Evolutionary conservation across 1,140 invertebrate genomes (phyloP), one percentile per base, ranked within the genome.

Genomic region (Phenacoccus solenopsis): DNA sequence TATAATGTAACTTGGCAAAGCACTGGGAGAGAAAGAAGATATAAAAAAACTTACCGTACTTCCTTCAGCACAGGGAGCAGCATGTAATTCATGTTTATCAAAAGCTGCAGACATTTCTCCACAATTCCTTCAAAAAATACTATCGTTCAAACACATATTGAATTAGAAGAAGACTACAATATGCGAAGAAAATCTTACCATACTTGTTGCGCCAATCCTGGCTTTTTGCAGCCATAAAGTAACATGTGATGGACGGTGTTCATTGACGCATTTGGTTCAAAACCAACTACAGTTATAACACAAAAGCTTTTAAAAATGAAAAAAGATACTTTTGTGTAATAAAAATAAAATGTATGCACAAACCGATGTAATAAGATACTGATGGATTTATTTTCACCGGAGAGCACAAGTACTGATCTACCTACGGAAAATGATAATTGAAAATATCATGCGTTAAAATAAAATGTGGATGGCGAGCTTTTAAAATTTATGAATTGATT

Each of bases 171-270:
- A n/a, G n/a, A n/a, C n/a, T 49, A 2, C 4, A 49, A 49, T 16
- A 49, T 49, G 38, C 13, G 20, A 49, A 49, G 68, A 0, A n/a
- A 4, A 67, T 75, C 81, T 81, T 80, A 90, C 93, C 95, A 98
- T 56, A 90, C 87, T 56, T 83, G 78, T 73, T 90, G 85, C 69
- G 85, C 80, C 38, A 84, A 87, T 35, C 94, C 94, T 3, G 96
- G 95, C 72, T 83, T 82, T 27, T 84, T 82, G 75, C 97, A 99
- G 12, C 96, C 96, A 80, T 96, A 98, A 0, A 99, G 79, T 70
- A 98, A 81, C 85, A 98, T 98, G 78, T 99, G 97, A 82, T 99
- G 97, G 10, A 93, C 92, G 1, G 88, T 90, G 74, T 89, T 80
- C 87, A 90, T 93, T 1, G 90, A 89, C 1, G 94, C 93, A 78